phyloP scores from a whole-genome alignment of 1,140 invertebrate species.

The Drosophila tristis region DNA sequence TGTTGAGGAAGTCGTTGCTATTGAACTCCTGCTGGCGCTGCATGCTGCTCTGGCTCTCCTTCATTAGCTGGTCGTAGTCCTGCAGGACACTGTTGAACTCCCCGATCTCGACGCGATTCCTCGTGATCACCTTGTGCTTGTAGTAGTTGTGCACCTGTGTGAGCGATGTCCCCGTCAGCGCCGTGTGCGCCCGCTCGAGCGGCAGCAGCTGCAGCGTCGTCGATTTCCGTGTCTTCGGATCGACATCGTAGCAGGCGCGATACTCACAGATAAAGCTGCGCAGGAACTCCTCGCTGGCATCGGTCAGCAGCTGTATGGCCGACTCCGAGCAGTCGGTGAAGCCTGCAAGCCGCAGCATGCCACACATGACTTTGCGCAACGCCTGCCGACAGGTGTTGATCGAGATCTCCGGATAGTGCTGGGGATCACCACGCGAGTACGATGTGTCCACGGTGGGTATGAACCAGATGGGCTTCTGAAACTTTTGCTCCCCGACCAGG shows the following conservation, averaged over 20 bases:
- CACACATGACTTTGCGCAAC: conserved; percentile 76
- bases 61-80: conserved; percentile 82
- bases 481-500: conserved; percentile 73
- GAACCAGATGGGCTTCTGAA: conserved; percentile 83
- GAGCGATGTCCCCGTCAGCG: conserved; percentile 68
- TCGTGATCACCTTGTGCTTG: conserved; percentile 78
- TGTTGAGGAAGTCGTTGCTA: conserved; percentile 77
- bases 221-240: conserved; percentile 29
- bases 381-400: conserved; percentile 50
- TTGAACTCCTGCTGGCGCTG: conserved; percentile 72
- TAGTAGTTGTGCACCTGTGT: conserved; percentile 82
- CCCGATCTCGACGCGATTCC: conserved; percentile 72
- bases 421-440: conserved; percentile 70
- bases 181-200: conserved; percentile 70
- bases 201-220: conserved; percentile 56
- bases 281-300: conserved; percentile 76
- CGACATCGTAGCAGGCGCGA: conserved; percentile 49
- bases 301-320: conserved; percentile 68
- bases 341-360: conserved; percentile 72
- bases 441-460: conserved; percentile 69
- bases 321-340: conserved; percentile 80
- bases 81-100: conserved; percentile 75
- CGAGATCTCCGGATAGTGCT: conserved; percentile 64
- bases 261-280: conserved; percentile 65
- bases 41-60: conserved; percentile 81